Evolutionary conservation across 23 tunicate genomes (phyloP).

Genomic region (Trididemnum clinides): DNA sequence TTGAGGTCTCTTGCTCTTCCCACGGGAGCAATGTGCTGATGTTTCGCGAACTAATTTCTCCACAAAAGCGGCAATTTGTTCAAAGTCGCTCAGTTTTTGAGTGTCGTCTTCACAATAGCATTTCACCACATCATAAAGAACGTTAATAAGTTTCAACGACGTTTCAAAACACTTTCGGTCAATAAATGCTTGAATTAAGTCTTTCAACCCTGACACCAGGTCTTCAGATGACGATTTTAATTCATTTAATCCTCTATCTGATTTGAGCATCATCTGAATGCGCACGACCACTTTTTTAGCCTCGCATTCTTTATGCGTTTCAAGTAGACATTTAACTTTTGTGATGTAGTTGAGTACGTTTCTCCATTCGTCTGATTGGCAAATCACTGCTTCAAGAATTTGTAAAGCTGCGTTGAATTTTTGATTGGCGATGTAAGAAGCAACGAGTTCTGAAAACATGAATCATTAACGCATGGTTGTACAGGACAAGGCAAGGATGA

Average conservation of each 20-base stretch:
- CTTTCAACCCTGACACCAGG: not conserved
- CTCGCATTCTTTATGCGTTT: not conserved
- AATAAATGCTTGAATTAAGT: not conserved
- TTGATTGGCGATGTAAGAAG: not conserved
- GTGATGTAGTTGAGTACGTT: slow-evolving; percentile 1
- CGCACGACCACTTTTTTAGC: not conserved
- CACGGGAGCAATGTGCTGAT: not conserved
- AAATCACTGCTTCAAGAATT: not conserved
- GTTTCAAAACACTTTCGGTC: not conserved
- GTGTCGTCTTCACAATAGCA: not conserved
- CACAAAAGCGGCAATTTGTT: not conserved
- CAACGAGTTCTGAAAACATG: not conserved
- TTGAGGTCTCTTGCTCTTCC: not conserved
- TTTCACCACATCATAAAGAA: not conserved
- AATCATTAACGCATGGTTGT: no score
- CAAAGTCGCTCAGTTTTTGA: not conserved
- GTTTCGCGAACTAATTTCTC: not conserved
- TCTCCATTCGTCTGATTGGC: not conserved
- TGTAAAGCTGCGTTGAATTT: not conserved
- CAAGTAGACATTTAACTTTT: not conserved
- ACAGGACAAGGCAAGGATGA: no score
- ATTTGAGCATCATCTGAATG: not conserved
- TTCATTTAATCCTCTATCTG: not conserved
- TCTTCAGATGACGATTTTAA: not conserved
- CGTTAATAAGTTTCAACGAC: not conserved